Evolutionary conservation across 2,888 invertebrate species (phyloP).

Genomic region (Zaprionus lineosus): DNA sequence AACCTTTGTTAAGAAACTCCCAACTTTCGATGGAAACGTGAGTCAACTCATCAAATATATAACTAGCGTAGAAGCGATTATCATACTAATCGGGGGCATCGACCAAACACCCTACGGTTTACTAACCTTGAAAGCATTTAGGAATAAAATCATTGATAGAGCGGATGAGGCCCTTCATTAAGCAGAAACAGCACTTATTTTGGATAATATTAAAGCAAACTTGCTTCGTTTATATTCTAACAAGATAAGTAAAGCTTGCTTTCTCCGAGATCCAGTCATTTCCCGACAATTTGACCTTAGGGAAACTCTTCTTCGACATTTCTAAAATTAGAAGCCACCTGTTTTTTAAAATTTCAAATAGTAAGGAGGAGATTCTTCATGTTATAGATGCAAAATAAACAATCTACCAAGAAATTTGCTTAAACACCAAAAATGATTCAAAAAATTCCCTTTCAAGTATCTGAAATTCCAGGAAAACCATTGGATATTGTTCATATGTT

Average conservation of each 20-base stretch:
- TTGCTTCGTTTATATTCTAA: not conserved
- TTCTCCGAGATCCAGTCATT: conserved; percentile 8
- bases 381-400: not conserved
- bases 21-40: conserved; percentile 1
- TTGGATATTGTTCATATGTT: no score
- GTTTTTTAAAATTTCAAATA: not conserved
- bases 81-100: not conserved
- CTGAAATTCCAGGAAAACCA: no score
- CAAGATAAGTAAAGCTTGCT: conserved; percentile 2
- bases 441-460: no score
- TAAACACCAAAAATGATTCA: no score
- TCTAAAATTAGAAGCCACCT: conserved; percentile 1
- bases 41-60: not conserved
- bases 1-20: not conserved
- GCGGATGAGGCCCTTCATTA: conserved; percentile 3
- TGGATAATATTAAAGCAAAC: conserved; percentile 14
- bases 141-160: conserved; percentile 5
- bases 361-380: not conserved
- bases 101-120: conserved; percentile 3
- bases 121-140: conserved; percentile 5
- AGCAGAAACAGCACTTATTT: conserved; percentile 4
- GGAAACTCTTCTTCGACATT: not conserved
- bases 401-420: not conserved
- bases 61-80: conserved; percentile 1
- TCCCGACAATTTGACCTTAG: not conserved